Conservation (phyloP, 2,113 vertebrate genomes). For the Phyllostomus discolor region DNA sequence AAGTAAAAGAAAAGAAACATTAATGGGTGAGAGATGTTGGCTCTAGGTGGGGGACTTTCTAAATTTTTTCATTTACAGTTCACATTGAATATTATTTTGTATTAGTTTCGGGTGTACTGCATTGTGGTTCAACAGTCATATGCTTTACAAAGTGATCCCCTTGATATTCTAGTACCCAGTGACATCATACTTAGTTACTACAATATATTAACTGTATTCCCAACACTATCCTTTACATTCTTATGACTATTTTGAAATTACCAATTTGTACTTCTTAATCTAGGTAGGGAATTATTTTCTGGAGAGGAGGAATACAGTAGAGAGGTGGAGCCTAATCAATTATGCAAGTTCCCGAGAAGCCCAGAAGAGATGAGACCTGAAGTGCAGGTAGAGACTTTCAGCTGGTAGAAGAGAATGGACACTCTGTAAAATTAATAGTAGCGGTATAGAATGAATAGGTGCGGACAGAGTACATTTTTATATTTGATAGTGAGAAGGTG, state of each 20-base stretch:
- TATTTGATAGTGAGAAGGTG: background rate
- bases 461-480: background rate
- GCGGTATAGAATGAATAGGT: background rate
- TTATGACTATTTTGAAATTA: background rate
- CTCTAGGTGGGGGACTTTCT: background rate
- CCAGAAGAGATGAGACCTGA: background rate
- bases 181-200: background rate
- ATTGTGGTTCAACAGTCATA: background rate
- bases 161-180: background rate
- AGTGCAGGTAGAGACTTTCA: background rate
- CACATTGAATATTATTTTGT: background rate
- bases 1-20: background rate
- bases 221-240: background rate
- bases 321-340: background rate
- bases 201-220: background rate
- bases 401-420: background rate
- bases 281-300: background rate
- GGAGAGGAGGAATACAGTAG: too few relatives aligned
- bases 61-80: background rate
- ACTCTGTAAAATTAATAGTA: background rate
- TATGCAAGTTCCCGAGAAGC: background rate
- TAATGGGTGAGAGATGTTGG: background rate
- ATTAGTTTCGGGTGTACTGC: background rate
- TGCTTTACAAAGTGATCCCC: background rate
- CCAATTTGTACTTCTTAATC: background rate